Evolutionary conservation across 2,888 invertebrate genomes (phyloP), one percentile per base, ranked within the genome.

Genomic region (Laspeyria flexula): DNA sequence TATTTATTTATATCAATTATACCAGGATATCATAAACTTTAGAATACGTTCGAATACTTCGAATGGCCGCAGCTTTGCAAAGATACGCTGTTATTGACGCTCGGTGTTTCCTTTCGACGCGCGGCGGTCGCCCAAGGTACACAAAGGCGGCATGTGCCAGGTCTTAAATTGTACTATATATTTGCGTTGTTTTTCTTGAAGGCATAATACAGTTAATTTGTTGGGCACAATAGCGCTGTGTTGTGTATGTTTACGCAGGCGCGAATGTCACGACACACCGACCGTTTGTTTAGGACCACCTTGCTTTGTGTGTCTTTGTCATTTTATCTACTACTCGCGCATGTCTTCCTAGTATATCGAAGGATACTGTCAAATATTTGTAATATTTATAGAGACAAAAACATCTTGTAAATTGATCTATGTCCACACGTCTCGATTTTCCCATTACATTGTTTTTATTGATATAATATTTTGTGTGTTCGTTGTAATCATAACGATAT

Each of bases 281-380:
- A 18, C 11, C 39, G 66, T 69, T 69, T 66, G 59, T 47, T 67
- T 67, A 69, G 67, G 69, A 60, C 65, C 41, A 23, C 61, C 51
- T 51, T 67, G 60, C 67, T 68, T 31, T 71, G 63, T 66, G 56
- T 71, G 57, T 68, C 69, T 75, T 71, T 73, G 69, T 70, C 69
- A 70, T 76, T 72, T 60, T 65, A 65, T 66, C 66, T 66, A 51
- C 41, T 54, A 33, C 46, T 54, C 56, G 50, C 59, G 47, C 58
- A 61, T 70, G 65, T 66, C 63, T 60, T 65, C 51, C 48, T 55
- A 55, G 55, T 59, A 53, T 51, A 40, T 54, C 44, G 27, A 35
- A 33, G 6, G 13, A 33, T 16, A 34, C 40, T 44, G 18, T 38
- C 10, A 35, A 23, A 30, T 31, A 11, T 11, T 13, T 23, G 13